These are phyloP conservation scores for Botrylloides violaceus DNA, from an alignment of 23 tunicate genomes.

Conservation along the genomic window DNA sequence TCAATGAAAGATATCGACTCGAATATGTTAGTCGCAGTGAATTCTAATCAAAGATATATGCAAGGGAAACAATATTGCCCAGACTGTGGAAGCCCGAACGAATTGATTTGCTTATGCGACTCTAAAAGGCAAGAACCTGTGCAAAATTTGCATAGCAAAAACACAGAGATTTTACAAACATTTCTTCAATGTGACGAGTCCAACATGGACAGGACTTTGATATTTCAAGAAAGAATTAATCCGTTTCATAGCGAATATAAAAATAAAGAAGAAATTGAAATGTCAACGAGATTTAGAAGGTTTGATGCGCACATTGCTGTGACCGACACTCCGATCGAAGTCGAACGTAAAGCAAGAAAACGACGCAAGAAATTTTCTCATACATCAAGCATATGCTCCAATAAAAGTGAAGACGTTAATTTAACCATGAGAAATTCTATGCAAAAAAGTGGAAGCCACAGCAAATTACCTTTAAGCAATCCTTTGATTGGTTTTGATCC, in stretches of 20 bases:
- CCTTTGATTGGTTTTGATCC: constrained; percentile 20
- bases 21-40: not conserved
- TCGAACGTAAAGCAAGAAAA: not conserved
- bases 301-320: constrained; percentile 5
- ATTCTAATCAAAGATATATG: not conserved
- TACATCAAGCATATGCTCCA: not conserved
- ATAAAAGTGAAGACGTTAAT: not conserved
- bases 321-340: constrained; percentile 16
- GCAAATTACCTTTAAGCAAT: not conserved
- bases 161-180: not conserved
- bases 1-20: not conserved
- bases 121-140: not conserved
- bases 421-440: not conserved
- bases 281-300: not conserved
- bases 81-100: not conserved
- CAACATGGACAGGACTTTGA: not conserved
- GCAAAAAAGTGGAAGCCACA: not conserved
- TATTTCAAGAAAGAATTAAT: not conserved
- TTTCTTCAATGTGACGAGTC: not conserved
- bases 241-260: not conserved
- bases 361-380: not conserved
- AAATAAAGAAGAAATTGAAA: not conserved
- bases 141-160: not conserved
- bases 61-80: not conserved
- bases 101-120: constrained; percentile 2